Percentiles rank a stretch among this genome's conserved stretches.
Conservation (phyloP, 2,888 invertebrate genomes). For the Gastrophysa polygoni region DNA sequence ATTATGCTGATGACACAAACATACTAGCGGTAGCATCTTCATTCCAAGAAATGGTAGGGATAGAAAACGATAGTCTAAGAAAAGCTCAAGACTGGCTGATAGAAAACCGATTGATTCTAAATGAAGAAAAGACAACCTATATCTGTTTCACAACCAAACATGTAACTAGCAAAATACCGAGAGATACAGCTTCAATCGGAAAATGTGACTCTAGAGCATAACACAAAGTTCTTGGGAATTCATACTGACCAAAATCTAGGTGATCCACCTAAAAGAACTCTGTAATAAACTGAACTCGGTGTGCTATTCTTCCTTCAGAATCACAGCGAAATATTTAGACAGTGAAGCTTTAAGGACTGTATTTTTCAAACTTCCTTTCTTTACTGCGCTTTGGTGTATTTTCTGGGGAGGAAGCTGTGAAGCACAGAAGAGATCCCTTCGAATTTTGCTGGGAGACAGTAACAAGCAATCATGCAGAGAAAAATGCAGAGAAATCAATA, state of each 20-base stretch:
- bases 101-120: background rate
- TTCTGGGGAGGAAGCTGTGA: background rate
- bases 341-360: no score
- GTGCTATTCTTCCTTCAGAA: no score
- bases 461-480: background rate
- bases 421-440: background rate
- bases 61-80: background rate
- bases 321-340: no score
- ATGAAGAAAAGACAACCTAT: constrained; percentile 6
- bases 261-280: no score
- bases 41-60: background rate
- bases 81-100: background rate
- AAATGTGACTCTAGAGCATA: no score
- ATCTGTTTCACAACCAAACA: constrained; percentile 6
- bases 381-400: background rate
- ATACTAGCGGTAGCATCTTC: no score
- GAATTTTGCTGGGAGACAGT: background rate
- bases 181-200: background rate
- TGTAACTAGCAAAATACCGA: background rate
- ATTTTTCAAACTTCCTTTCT: no score
- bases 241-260: background rate
- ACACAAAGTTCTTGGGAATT: no score
- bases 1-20: no score
- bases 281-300: no score
- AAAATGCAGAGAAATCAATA: background rate